Evolutionary conservation across 1,140 invertebrate species (phyloP).

Genomic region (Harlomillsia oculata): DNA sequence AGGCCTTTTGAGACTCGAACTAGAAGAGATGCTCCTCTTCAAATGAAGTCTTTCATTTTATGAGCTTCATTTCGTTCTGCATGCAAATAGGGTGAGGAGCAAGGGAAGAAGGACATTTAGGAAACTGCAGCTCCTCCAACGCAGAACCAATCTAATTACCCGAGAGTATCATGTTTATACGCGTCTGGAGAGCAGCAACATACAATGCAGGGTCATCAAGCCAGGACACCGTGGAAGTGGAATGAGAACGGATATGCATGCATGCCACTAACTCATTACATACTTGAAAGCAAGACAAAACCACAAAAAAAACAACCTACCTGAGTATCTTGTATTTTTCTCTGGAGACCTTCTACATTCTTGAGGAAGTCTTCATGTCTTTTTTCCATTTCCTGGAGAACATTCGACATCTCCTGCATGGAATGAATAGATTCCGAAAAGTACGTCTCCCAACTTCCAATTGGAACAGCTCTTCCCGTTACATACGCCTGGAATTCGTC

Average conservation of each 20-base stretch:
- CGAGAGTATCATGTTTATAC: not conserved
- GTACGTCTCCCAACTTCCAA: constrained; percentile 50
- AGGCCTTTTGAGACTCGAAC: not conserved
- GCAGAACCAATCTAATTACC: constrained; percentile 1
- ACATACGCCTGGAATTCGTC: constrained; percentile 92
- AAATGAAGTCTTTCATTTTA: too few species aligned
- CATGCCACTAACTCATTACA: too few species aligned
- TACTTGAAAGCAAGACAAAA: too few species aligned
- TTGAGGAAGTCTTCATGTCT: constrained; percentile 50
- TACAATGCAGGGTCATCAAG: too few species aligned
- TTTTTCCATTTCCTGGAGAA: constrained; percentile 53
- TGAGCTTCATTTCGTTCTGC: constrained; percentile 14
- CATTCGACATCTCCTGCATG: constrained; percentile 58
- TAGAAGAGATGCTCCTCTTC: not conserved
- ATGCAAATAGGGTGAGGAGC: constrained; percentile 5
- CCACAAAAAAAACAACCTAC: constrained; percentile 39
- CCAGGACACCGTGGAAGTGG: too few species aligned
- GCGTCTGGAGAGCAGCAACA: not conserved
- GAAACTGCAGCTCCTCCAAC: too few species aligned
- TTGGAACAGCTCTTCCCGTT: constrained; percentile 73
- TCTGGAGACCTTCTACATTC: constrained; percentile 50
- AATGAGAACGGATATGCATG: not conserved
- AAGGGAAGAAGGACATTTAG: too few species aligned
- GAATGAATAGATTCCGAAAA: constrained; percentile 51
- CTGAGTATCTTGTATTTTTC: constrained; percentile 57